A percentile compares a stretch with the other conserved stretches of the same genome.
Evolutionary conservation across 2,113 vertebrate genomes (phyloP).

Genomic region (Erythrocercus mccallii): DNA sequence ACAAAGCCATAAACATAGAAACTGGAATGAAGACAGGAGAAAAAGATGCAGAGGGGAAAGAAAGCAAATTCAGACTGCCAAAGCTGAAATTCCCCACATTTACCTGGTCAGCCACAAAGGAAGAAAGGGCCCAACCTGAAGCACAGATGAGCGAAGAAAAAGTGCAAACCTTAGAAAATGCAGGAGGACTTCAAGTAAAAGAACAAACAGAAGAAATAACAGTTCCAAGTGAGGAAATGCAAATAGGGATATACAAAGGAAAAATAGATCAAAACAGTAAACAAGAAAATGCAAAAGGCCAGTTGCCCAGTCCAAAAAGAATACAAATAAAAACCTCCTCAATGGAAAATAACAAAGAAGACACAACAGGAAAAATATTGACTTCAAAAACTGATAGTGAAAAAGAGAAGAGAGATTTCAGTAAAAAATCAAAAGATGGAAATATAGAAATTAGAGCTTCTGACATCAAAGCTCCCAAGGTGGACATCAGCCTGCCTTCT

Average conservation of each 20-base stretch:
- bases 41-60: rapidly evolving
- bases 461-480: neutral
- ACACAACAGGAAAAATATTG: rapidly evolving
- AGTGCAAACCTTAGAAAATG: rapidly evolving
- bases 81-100: neutral
- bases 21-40: rapidly evolving
- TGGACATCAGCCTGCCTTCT: neutral
- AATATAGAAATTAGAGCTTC: rapidly evolving
- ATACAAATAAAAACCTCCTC: rapidly evolving
- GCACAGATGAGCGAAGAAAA: rapidly evolving
- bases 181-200: rapidly evolving
- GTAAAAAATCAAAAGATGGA: rapidly evolving
- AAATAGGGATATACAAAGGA: rapidly evolving
- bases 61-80: neutral
- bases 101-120: neutral
- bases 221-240: rapidly evolving
- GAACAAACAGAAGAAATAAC: rapidly evolving
- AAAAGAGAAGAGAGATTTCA: rapidly evolving
- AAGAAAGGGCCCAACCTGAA: rapidly evolving
- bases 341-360: rapidly evolving
- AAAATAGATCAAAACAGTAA: rapidly evolving
- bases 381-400: rapidly evolving
- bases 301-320: rapidly evolving
- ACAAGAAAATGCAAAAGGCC: rapidly evolving
- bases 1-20: rapidly evolving